Conservation (phyloP, 2,797 vertebrate species). For the Lutjanus campechanus region DNA sequence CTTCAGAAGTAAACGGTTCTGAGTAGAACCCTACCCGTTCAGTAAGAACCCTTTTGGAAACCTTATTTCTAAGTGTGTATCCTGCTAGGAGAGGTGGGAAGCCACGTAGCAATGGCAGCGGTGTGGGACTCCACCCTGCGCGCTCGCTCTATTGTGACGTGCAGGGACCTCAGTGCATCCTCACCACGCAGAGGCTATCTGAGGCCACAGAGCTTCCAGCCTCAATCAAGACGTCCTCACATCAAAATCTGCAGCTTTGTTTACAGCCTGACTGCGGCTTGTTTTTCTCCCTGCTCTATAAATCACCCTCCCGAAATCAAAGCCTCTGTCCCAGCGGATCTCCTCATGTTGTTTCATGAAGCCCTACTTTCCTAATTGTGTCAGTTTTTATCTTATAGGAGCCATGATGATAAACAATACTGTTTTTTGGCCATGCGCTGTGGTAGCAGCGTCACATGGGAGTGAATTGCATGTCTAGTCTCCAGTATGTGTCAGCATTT, state of each 20-base stretch:
- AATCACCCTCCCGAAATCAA: conserved; percentile 58
- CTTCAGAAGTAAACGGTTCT: too few species aligned
- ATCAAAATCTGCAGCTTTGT: conserved; percentile 53
- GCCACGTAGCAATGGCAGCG: conserved; percentile 46
- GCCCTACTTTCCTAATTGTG: conserved; percentile 50
- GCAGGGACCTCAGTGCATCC: conserved; percentile 40
- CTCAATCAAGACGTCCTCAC: conserved; percentile 64
- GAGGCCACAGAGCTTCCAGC: conserved; percentile 70
- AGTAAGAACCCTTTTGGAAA: too few species aligned
- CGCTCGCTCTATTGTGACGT: conserved; percentile 52
- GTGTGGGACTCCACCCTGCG: conserved; percentile 67
- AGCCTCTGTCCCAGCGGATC: conserved; percentile 48
- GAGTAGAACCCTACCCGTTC: too few species aligned
- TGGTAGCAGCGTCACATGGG: not conserved
- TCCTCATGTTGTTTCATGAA: conserved; percentile 40
- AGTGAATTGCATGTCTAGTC: not conserved
- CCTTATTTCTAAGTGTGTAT: not conserved
- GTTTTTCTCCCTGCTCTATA: conserved; percentile 57
- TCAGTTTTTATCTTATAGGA: conserved; percentile 37
- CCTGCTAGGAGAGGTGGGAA: conserved; percentile 62
- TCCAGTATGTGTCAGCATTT: conserved; percentile 15
- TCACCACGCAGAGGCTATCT: conserved; percentile 66
- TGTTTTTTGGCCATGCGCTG: conserved; percentile 2
- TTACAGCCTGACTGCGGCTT: conserved; percentile 45
- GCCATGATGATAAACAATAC: conserved; percentile 14